Evolutionary conservation across 2,888 invertebrate species (phyloP).

Genomic region (Drosophila diplacantha): DNA sequence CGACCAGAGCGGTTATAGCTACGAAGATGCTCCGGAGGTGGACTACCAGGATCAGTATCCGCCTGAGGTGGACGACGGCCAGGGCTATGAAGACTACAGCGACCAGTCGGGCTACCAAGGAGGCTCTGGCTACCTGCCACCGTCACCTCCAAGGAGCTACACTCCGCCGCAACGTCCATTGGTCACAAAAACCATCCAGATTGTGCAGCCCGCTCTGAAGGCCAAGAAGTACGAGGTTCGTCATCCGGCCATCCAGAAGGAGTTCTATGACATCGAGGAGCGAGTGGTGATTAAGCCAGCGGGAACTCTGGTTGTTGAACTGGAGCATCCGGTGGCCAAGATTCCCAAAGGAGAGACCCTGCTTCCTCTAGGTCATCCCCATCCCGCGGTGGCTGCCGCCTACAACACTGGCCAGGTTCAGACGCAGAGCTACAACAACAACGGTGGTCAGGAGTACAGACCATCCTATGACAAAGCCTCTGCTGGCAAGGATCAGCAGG

Average conservation of each 20-base stretch:
- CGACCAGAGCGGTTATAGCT: constrained; percentile 57
- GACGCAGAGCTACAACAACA: constrained; percentile 47
- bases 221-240: constrained; percentile 81
- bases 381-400: constrained; percentile 73
- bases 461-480: constrained; percentile 44
- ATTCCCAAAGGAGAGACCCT: constrained; percentile 78
- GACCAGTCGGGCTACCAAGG: constrained; percentile 51
- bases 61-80: constrained; percentile 58
- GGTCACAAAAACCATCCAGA: constrained; percentile 80
- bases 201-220: constrained; percentile 80
- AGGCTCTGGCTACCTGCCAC: constrained; percentile 45
- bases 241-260: constrained; percentile 82
- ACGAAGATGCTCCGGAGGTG: constrained; percentile 53
- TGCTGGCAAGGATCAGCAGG: constrained; percentile 52
- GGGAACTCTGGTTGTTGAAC: constrained; percentile 81
- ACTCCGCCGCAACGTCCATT: constrained; percentile 75
- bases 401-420: constrained; percentile 63
- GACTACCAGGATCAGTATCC: constrained; percentile 69
- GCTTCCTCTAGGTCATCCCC: constrained; percentile 71
- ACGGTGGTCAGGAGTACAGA: constrained; percentile 47
- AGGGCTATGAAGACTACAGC: constrained; percentile 61
- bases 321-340: constrained; percentile 81
- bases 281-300: constrained; percentile 81
- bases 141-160: constrained; percentile 50
- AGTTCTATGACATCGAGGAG: constrained; percentile 83